Evolutionary conservation across 2,888 invertebrate genomes (phyloP).

Genomic region (Polia nebulosa): DNA sequence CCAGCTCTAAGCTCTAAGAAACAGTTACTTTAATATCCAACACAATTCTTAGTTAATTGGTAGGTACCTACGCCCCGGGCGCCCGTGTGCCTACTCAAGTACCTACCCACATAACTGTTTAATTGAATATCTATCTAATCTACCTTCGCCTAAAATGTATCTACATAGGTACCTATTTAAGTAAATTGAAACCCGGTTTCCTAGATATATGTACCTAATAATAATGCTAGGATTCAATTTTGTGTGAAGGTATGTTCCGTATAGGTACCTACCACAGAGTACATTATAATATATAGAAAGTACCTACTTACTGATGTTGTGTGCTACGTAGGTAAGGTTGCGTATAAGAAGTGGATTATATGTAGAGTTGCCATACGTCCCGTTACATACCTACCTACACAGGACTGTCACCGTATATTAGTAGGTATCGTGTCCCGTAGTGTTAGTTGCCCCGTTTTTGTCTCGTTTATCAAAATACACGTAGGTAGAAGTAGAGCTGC

Average conservation of each 20-base stretch:
- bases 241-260: not conserved
- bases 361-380: no score
- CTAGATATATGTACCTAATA: not conserved
- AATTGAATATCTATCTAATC: constrained; percentile 60
- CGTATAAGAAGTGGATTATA: not conserved
- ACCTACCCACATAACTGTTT: constrained; percentile 50
- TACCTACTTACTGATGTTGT: no score
- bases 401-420: no score
- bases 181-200: constrained; percentile 21
- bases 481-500: no score
- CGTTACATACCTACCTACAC: no score
- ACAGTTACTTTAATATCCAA: constrained; percentile 57
- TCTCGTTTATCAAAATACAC: no score
- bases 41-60: constrained; percentile 63
- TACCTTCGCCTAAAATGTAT: constrained; percentile 51
- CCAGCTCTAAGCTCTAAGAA: constrained; percentile 21
- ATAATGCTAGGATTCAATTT: constrained; percentile 7
- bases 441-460: no score
- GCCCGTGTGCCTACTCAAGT: constrained; percentile 34
- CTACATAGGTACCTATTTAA: constrained; percentile 4
- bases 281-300: no score
- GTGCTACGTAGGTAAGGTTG: not conserved
- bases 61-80: constrained; percentile 36
- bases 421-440: no score
- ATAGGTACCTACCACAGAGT: not conserved